Evolutionary conservation across 2,797 vertebrate species (phyloP).

Genomic region (Orestias chungarensis): DNA sequence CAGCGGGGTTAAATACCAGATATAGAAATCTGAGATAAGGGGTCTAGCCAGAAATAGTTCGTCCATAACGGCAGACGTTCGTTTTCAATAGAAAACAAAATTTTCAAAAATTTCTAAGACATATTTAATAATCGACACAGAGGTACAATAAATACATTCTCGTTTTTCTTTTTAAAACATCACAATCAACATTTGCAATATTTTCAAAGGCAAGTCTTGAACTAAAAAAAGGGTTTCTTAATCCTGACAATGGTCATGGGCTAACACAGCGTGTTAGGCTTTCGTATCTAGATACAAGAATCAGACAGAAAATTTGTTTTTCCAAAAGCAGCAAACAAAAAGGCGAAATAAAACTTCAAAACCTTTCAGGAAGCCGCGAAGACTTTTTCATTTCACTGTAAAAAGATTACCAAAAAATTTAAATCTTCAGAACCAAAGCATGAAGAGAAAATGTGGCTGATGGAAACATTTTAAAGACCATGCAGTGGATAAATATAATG

Average conservation of each 20-base stretch:
- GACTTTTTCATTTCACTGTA: too few relatives aligned
- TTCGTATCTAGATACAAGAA: not conserved
- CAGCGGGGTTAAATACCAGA: conserved; percentile 51
- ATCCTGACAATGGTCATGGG: not conserved
- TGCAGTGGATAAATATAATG: not conserved
- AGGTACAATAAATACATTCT: not conserved
- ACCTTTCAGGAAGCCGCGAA: not conserved
- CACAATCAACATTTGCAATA: not conserved
- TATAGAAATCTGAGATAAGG: conserved; percentile 61
- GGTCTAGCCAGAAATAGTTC: conserved; percentile 30
- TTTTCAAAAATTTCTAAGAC: not conserved
- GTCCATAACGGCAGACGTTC: conserved; percentile 43
- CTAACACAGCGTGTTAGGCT: too few relatives aligned
- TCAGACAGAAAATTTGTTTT: not conserved
- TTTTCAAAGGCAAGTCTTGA: not conserved
- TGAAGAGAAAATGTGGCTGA: not conserved
- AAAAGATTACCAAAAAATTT: not conserved
- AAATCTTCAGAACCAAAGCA: not conserved
- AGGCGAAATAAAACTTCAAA: not conserved
- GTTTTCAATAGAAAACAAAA: conserved; percentile 20
- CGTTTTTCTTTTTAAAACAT: not conserved
- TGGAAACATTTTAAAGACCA: not conserved
- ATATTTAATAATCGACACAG: not conserved
- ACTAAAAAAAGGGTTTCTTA: not conserved
- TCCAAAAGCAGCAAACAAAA: too few relatives aligned